Evolutionary conservation across 2,888 invertebrate species (phyloP).

Genomic region (Hipparchia sbordonii): DNA sequence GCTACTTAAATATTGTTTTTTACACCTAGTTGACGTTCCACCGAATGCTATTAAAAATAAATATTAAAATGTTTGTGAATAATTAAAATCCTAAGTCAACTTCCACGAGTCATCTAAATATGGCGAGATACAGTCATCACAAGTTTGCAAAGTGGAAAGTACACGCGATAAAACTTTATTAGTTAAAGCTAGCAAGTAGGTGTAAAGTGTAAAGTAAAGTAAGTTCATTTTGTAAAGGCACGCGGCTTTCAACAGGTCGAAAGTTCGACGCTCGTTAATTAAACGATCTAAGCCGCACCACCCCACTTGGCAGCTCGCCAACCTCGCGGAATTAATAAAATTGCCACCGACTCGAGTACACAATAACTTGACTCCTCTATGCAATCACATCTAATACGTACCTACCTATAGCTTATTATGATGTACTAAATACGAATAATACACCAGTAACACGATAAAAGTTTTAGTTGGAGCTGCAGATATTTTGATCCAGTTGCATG

Average conservation of each 20-base stretch:
- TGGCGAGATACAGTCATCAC: conserved; percentile 22
- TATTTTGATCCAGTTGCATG: no score
- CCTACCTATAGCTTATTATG: no score
- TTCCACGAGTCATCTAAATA: conserved; percentile 17
- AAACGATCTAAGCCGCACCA: conserved; percentile 76
- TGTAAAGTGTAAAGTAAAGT: conserved; percentile 71
- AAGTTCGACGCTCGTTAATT: conserved; percentile 81
- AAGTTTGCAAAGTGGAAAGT: conserved; percentile 28
- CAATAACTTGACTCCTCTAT: conserved; percentile 45
- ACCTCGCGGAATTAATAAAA: conserved; percentile 71
- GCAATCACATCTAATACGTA: conserved; percentile 34
- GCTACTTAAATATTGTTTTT: not conserved
- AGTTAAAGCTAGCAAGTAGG: conserved; percentile 58
- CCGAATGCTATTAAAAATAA: not conserved
- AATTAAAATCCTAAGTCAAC: conserved; percentile 6
- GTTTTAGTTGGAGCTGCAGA: no score
- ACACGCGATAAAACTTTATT: conserved; percentile 49
- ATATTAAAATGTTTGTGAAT: conserved; percentile 1
- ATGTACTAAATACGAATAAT: no score
- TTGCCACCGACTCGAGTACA: conserved; percentile 64
- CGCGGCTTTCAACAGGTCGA: conserved; percentile 78
- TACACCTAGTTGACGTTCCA: not conserved
- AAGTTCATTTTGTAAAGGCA: conserved; percentile 68
- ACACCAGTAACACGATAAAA: no score
- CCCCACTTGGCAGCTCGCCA: conserved; percentile 71